Evolutionary conservation across 2,888 invertebrate species (phyloP), one percentile per base, ranked within the genome.

Genomic region (Eulithis testata): DNA sequence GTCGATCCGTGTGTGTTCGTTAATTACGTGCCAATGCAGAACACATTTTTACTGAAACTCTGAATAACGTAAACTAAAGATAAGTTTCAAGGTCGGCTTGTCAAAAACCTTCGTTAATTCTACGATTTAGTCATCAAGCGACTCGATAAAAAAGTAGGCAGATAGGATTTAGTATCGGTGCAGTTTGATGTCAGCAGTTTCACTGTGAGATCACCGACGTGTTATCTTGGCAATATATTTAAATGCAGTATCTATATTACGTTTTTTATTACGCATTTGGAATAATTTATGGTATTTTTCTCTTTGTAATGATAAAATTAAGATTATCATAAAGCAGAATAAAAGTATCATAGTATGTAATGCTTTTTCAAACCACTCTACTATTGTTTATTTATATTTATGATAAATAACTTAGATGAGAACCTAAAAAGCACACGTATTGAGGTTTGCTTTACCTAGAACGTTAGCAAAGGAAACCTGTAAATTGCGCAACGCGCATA

Each of bases 1-100:
- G 69, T 64, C 63, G 69, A 65, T 63, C 71, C 68, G 75, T 78
- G 76, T 75, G 71, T 71, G 56, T 68, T 73, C 66, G 65, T 70
- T 77, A 78, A 80, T 80, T 63, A 80, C 75, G 74, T 70, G 73
- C 78, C 76, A 79, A 80, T 76, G 76, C 68, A 73, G 75, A 69
- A 81, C 76, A 76, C 21, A 78, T 79, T 77, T 79, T 69, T 67
- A 58, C 67, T 57, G 14, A 61, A 66, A 68, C 69, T 70, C 66
- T 69, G 62, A 66, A 75, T 69, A 64, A 59, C 55, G 43, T 58
- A 67, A 70, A 68, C 65, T 63, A 63, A 66, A 60, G 66, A 67
- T 66, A 69, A 62, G 52, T 53, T 58, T 65, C 65, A 56, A 47
- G 56, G 60, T 53, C 53, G 50, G 44, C 53, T 63, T 54, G 60